Evolutionary conservation across 2,797 vertebrate species (phyloP).

Genomic region (Helarctos malayanus): DNA sequence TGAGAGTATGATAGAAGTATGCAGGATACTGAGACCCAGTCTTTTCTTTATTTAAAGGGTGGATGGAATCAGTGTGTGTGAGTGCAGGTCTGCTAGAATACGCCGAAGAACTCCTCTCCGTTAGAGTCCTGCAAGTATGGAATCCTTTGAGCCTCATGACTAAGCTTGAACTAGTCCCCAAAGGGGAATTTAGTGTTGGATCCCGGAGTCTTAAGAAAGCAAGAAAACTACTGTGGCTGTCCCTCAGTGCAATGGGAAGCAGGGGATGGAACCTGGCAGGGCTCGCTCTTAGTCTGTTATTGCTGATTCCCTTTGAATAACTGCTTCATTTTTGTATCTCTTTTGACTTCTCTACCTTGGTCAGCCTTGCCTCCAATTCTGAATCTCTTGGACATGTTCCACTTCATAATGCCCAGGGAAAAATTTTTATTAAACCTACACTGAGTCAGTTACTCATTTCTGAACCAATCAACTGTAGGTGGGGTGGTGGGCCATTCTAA

Average conservation of each 20-base stretch:
- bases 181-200: background rate
- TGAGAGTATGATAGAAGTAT: background rate
- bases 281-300: background rate
- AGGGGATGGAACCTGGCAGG: rapidly evolving
- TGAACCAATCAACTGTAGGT: background rate
- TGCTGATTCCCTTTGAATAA: background rate
- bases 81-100: background rate
- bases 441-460: background rate
- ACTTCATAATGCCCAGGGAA: background rate
- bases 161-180: background rate
- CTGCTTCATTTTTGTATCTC: background rate
- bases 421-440: background rate
- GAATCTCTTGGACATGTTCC: background rate
- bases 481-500: background rate
- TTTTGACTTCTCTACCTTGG: background rate
- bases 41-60: background rate
- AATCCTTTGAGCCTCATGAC: background rate
- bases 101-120: background rate
- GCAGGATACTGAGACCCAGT: background rate
- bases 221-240: background rate
- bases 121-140: background rate
- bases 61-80: background rate
- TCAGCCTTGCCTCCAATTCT: background rate
- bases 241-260: background rate
- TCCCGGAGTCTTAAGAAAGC: background rate